These are phyloP conservation scores for Euproctis similis DNA, from an alignment of 2,888 invertebrate genomes.

Conservation along the genomic window DNA sequence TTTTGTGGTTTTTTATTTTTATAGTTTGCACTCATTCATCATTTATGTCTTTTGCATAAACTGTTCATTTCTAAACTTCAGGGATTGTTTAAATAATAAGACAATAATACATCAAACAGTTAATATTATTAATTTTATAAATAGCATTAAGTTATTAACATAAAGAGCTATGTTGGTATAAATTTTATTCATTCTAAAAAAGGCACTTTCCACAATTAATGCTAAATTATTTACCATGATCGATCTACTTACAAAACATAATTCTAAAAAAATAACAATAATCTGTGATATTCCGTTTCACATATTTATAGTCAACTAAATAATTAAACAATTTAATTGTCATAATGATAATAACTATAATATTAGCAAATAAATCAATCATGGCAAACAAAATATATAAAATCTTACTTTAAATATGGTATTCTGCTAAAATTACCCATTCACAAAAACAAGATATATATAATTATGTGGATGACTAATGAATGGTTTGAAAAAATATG, in stretches of 20 bases:
- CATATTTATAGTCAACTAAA: conserved; percentile 10
- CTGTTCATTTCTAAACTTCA: background rate
- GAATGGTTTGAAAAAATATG: conserved; percentile 19
- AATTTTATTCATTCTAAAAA: conserved; percentile 72
- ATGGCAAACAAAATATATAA: conserved; percentile 32
- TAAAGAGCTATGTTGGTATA: conserved; percentile 75
- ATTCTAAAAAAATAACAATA: conserved; percentile 15
- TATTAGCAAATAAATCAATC: conserved; percentile 23
- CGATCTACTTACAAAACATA: conserved; percentile 29
- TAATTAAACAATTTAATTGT: conserved; percentile 24
- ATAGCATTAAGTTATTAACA: conserved; percentile 74
- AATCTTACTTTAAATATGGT: conserved; percentile 39
- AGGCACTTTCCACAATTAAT: conserved; percentile 69
- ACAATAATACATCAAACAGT: conserved; percentile 66
- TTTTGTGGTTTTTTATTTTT: no score
- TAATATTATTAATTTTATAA: conserved; percentile 74
- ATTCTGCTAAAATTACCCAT: conserved; percentile 62
- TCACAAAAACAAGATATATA: conserved; percentile 43
- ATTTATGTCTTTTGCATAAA: background rate
- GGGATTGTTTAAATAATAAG: conserved; percentile 26
- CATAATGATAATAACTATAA: conserved; percentile 16
- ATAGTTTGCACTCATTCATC: no score
- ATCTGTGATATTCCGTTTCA: conserved; percentile 16
- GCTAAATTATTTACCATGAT: conserved; percentile 55
- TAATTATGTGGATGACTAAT: conserved; percentile 21